Conservation (phyloP, 2,797 vertebrate genomes). For the Nasua narica region DNA sequence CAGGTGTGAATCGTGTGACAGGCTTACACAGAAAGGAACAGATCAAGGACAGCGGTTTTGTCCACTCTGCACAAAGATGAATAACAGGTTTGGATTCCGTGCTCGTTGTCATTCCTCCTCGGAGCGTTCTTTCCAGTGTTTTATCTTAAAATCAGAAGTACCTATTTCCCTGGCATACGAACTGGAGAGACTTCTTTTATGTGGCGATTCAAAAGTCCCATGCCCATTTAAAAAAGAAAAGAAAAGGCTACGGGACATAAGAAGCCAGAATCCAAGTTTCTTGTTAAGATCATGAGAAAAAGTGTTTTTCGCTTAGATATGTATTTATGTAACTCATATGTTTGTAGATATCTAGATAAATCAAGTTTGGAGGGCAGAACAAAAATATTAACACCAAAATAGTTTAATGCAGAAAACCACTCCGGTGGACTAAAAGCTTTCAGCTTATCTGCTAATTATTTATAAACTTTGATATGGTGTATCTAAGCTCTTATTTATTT, state of each 20-base stretch:
- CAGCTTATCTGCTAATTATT: conserved; percentile 2
- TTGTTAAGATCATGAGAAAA: background rate
- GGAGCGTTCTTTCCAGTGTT: background rate
- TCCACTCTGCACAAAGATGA: background rate
- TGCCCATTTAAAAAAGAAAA: background rate
- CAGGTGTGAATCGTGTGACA: background rate
- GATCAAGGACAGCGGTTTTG: background rate
- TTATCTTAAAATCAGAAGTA: conserved; percentile 5
- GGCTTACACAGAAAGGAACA: background rate
- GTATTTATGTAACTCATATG: background rate
- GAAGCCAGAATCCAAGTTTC: background rate
- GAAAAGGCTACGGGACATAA: too few relatives aligned
- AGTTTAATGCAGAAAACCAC: background rate
- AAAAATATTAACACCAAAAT: background rate
- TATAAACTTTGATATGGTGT: background rate
- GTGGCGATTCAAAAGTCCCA: background rate
- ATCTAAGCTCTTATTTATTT: background rate
- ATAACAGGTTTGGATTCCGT: background rate
- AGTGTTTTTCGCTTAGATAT: background rate
- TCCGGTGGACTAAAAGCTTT: background rate
- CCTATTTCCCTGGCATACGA: background rate
- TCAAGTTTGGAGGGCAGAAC: background rate
- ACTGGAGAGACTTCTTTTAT: background rate
- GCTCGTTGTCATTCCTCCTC: background rate
- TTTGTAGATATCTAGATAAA: background rate